A percentile compares a stretch with the other conserved stretches of the same genome.
phyloP scores from a whole-genome alignment of 2,113 vertebrate species.

The Ceyx cyanopectus region DNA sequence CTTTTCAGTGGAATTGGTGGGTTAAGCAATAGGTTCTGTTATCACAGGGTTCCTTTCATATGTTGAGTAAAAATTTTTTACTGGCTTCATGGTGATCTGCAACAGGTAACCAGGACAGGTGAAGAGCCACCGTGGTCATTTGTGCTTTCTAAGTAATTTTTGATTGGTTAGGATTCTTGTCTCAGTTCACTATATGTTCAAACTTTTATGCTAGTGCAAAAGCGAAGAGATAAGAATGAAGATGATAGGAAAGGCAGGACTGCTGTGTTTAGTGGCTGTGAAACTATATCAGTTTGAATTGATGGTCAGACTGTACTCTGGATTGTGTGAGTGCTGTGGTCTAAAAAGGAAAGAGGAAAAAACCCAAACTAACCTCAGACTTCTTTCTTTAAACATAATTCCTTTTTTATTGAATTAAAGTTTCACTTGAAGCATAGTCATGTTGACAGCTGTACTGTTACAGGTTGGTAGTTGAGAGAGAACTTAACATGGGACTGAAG shows the following conservation, averaged over 20 bases:
- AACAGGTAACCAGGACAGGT: neutral
- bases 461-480: neutral
- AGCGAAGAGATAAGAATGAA: neutral
- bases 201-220: neutral
- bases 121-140: rapidly evolving
- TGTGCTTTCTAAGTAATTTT: neutral
- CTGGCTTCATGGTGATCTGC: neutral
- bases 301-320: neutral
- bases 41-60: rapidly evolving
- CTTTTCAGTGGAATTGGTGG: neutral
- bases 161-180: neutral
- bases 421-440: neutral
- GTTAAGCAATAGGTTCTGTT: neutral
- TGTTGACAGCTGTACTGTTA: neutral
- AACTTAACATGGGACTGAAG: neutral
- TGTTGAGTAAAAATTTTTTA: neutral
- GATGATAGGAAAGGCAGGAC: neutral
- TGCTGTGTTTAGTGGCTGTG: neutral
- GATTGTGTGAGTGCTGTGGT: neutral
- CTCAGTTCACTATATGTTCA: neutral
- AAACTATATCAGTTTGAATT: neutral
- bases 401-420: neutral
- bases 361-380: neutral
- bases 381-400: neutral
- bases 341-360: neutral